These are phyloP conservation scores for Aporrectodea caliginosa DNA, from an alignment of 1,140 invertebrate species.

Conservation along the genomic window DNA sequence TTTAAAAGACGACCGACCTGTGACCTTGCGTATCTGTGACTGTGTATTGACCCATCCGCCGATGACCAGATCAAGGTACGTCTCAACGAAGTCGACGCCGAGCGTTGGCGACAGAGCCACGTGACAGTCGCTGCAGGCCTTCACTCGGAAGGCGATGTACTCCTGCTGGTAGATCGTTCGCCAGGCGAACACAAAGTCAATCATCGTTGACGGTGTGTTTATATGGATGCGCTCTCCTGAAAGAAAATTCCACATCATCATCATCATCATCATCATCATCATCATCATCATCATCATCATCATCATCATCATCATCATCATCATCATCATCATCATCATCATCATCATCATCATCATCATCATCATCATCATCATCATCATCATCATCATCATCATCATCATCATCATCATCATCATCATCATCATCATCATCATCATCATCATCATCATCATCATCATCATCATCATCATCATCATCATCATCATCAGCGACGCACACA, in stretches of 20 bases:
- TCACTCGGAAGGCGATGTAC: slow-evolving; percentile 12
- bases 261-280: too few species aligned
- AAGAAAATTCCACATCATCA: too few species aligned
- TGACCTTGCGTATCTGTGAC: background rate
- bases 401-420: slow-evolving; percentile 4
- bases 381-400: too few species aligned
- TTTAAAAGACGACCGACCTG: too few species aligned
- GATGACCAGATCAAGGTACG: slow-evolving; percentile 5
- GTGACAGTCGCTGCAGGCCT: slow-evolving; percentile 26
- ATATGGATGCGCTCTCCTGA: background rate
- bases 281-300: too few species aligned
- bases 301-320: too few species aligned
- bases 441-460: slow-evolving; percentile 13
- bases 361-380: too few species aligned
- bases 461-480: slow-evolving; percentile 7
- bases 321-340: too few species aligned
- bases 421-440: background rate
- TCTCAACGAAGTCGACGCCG: slow-evolving; percentile 11
- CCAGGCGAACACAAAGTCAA: background rate
- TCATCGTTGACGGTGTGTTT: background rate
- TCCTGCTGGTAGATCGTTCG: slow-evolving; percentile 4
- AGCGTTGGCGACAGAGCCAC: slow-evolving; percentile 14
- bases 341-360: too few species aligned
- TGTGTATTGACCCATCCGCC: slow-evolving; percentile 4
- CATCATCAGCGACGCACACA: slow-evolving; percentile 55